Evolutionary conservation across 2,797 vertebrate genomes (phyloP).

Genomic region (Crocodylus rhombifer): DNA sequence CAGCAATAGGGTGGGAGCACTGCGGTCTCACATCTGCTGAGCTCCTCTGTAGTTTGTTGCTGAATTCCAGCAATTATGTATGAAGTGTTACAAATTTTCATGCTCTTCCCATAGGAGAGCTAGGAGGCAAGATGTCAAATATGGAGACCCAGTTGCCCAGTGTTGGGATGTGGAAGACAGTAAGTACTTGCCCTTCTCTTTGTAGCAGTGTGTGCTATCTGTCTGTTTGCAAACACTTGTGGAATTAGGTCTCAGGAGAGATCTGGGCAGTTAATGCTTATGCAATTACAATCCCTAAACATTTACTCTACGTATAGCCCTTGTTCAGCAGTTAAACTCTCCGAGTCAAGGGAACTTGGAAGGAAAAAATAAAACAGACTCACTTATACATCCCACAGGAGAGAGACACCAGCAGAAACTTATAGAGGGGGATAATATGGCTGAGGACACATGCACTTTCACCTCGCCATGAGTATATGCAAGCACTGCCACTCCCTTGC

Average conservation of each 20-base stretch:
- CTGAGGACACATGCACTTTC: neutral
- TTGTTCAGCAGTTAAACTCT: neutral
- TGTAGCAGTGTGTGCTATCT: neutral
- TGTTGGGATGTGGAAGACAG: slow-evolving; percentile 96
- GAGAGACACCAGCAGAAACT: neutral
- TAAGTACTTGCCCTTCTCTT: slow-evolving; percentile 80
- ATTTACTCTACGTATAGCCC: neutral
- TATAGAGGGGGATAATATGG: neutral
- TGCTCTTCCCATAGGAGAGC: slow-evolving; percentile 86
- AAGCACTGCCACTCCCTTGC: neutral
- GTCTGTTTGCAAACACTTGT: neutral
- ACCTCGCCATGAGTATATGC: fast-evolving
- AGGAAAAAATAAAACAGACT: neutral
- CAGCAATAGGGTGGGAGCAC: slow-evolving; percentile 44
- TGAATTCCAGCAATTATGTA: slow-evolving; percentile 47
- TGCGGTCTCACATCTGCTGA: slow-evolving; percentile 32
- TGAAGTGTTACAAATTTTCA: slow-evolving; percentile 64
- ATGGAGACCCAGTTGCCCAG: slow-evolving; percentile 94
- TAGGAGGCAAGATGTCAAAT: slow-evolving; percentile 96
- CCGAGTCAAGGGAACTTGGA: neutral
- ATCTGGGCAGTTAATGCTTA: neutral
- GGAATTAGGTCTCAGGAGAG: neutral
- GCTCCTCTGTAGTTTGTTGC: slow-evolving; percentile 47
- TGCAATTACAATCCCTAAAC: neutral
- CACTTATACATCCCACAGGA: fast-evolving